Evolutionary conservation across 2,888 invertebrate genomes (phyloP).

Genomic region (Oligia latruncula): DNA sequence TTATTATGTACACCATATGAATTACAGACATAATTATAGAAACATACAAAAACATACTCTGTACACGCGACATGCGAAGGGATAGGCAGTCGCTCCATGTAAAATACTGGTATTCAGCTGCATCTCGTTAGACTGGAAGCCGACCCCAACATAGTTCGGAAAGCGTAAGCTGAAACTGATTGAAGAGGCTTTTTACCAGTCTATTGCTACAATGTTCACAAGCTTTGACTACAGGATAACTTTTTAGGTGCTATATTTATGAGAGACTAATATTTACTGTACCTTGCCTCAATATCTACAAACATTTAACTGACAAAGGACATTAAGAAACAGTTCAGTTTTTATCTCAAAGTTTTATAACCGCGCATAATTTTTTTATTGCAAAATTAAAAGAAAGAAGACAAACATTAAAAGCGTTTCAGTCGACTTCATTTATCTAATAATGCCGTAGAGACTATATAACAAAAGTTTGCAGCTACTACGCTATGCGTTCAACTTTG

Average conservation of each 20-base stretch:
- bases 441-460: slow-evolving; percentile 57
- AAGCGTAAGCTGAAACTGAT: too few species aligned
- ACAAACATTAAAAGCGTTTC: slow-evolving; percentile 55
- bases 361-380: slow-evolving; percentile 31
- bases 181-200: too few species aligned
- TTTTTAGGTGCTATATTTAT: background rate
- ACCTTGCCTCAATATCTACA: background rate
- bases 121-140: background rate
- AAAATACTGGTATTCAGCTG: background rate
- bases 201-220: background rate
- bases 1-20: too few species aligned
- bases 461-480: slow-evolving; percentile 56
- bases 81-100: background rate
- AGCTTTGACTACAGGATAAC: background rate
- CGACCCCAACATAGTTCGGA: too few species aligned
- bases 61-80: too few species aligned
- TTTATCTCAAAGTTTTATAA: slow-evolving; percentile 42
- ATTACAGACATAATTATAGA: too few species aligned
- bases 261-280: background rate
- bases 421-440: slow-evolving; percentile 62
- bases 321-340: background rate
- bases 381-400: slow-evolving; percentile 47
- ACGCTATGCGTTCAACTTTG: slow-evolving; percentile 70
- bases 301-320: background rate
- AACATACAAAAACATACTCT: too few species aligned